Percentiles rank a stretch among this genome's conserved stretches.
Conservation (phyloP, 2,797 vertebrate genomes). For the Momotus momota region DNA sequence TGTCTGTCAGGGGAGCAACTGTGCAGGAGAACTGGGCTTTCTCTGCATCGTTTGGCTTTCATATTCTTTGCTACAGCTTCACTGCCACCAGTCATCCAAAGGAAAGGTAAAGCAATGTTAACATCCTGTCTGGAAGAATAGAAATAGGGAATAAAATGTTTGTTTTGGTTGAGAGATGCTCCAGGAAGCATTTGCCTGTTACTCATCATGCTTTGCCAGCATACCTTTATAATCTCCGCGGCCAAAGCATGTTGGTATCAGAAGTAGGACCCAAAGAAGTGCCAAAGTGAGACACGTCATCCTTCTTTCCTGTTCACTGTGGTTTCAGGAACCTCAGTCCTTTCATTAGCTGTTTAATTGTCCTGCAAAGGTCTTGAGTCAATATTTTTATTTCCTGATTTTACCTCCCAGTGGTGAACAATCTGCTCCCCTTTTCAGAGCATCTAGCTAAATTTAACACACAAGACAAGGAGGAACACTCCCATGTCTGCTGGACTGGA, state of each 20-base stretch:
- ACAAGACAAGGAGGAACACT: slow-evolving; percentile 29
- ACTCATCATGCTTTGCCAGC: not conserved
- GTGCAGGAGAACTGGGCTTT: accelerated
- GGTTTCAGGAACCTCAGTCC: slow-evolving; percentile 61
- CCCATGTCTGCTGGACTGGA: slow-evolving; percentile 23
- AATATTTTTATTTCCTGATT: slow-evolving; percentile 82
- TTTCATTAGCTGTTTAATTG: slow-evolving; percentile 78
- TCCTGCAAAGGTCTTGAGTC: slow-evolving; percentile 73
- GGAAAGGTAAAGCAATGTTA: not conserved
- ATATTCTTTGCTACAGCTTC: not conserved
- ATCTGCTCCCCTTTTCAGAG: slow-evolving; percentile 68
- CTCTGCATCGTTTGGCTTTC: not conserved
- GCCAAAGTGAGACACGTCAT: slow-evolving; percentile 1
- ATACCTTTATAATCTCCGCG: not conserved
- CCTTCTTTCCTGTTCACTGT: slow-evolving; percentile 60
- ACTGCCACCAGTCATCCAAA: not conserved
- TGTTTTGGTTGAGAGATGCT: not conserved
- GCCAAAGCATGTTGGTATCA: not conserved
- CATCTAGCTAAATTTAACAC: slow-evolving; percentile 74
- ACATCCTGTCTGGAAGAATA: not conserved
- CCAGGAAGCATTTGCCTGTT: slow-evolving; percentile 10
- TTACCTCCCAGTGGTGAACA: slow-evolving; percentile 70
- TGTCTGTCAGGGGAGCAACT: not conserved
- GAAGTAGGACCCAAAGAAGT: not conserved
- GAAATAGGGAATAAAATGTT: not conserved